Percentiles rank a stretch among this genome's conserved stretches.
Conservation (phyloP, 1,140 invertebrate genomes). For the Drosophila tristis region DNA sequence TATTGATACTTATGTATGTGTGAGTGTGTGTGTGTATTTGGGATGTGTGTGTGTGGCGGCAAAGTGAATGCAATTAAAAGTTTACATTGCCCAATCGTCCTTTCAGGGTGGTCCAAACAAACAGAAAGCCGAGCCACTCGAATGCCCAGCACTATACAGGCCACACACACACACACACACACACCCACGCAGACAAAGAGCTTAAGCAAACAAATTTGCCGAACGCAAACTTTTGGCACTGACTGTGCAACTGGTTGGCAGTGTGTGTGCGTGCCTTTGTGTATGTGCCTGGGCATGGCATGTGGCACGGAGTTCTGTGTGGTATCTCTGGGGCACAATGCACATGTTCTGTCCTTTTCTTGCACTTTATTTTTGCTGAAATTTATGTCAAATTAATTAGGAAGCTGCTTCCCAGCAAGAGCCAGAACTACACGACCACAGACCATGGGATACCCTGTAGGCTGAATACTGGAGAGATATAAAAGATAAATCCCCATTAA, state of each 20-base stretch:
- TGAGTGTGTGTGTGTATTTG: not conserved
- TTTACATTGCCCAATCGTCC: slow-evolving; percentile 48
- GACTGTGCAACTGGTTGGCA: slow-evolving; percentile 53
- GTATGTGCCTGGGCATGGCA: not conserved
- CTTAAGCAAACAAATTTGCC: slow-evolving; percentile 50
- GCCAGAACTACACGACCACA: not conserved
- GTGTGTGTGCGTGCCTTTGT: no score
- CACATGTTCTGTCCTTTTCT: slow-evolving; percentile 40
- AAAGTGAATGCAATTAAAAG: slow-evolving; percentile 69
- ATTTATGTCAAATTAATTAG: slow-evolving; percentile 81
- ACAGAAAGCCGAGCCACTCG: not conserved
- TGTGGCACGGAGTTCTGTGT: slow-evolving; percentile 2
- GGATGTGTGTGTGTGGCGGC: slow-evolving; percentile 6
- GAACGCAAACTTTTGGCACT: slow-evolving; percentile 64
- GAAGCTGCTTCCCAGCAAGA: slow-evolving; percentile 44
- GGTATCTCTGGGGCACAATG: slow-evolving; percentile 30
- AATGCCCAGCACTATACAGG: no score
- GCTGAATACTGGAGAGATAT: no score
- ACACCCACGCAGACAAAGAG: slow-evolving; percentile 20
- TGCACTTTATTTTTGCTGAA: slow-evolving; percentile 50
- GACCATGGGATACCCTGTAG: not conserved
- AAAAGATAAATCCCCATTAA: no score
- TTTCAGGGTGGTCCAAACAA: slow-evolving; percentile 21
- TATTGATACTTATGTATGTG: not conserved
- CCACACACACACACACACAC: slow-evolving; percentile 8